Percentiles rank a stretch among this genome's conserved stretches.
These are phyloP conservation scores for Callionymus lyra DNA, from an alignment of 2,113 vertebrate genomes.

Conservation along the genomic window DNA sequence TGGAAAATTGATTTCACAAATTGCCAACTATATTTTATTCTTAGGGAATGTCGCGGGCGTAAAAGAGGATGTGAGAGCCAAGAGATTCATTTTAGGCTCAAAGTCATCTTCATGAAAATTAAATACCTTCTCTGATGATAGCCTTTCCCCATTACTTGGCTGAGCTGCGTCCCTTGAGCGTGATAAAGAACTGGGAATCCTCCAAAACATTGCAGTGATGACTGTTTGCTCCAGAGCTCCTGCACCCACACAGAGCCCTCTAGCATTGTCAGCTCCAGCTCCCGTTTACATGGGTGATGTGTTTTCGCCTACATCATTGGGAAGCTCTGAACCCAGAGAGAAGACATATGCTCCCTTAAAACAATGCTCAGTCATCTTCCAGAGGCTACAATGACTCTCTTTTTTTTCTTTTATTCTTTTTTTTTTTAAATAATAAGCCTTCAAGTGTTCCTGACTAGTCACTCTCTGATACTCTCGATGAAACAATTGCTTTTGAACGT, in stretches of 20 bases:
- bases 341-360: conserved; percentile 38
- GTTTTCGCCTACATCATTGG: conserved; percentile 30
- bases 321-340: conserved; percentile 39
- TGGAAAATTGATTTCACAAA: conserved; percentile 71
- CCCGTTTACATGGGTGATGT: conserved; percentile 43
- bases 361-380: conserved; percentile 22
- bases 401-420: too few species aligned
- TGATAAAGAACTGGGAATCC: conserved; percentile 36
- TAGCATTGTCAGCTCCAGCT: conserved; percentile 27
- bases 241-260: conserved; percentile 19
- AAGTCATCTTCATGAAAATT: conserved; percentile 69
- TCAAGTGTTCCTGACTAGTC: conserved; percentile 21
- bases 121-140: conserved; percentile 59
- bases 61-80: conserved; percentile 55
- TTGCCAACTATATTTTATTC: conserved; percentile 66
- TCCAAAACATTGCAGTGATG: conserved; percentile 40
- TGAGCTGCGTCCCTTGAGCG: conserved; percentile 28
- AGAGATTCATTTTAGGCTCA: conserved; percentile 68
- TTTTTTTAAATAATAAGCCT: conserved; percentile 27
- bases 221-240: conserved; percentile 13
- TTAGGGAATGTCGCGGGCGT: conserved; percentile 59
- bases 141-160: conserved; percentile 43
- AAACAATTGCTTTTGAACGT: conserved; percentile 2
- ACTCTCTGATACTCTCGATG: too few species aligned
- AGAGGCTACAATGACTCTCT: too few species aligned